These are phyloP conservation scores for Dicycla oo DNA, from an alignment of 2,888 invertebrate genomes.

Conservation along the genomic window DNA sequence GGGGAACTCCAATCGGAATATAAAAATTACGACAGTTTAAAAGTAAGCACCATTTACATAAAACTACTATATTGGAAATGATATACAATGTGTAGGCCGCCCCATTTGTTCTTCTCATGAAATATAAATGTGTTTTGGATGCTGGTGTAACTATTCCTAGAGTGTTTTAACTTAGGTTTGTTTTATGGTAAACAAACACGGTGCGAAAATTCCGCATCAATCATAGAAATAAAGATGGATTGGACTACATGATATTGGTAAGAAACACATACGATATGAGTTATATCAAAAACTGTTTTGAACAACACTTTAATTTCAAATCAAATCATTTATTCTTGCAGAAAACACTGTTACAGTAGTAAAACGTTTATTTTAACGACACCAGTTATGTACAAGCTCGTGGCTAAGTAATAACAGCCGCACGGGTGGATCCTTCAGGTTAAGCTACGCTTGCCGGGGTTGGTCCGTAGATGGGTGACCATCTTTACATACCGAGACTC, in stretches of 20 bases:
- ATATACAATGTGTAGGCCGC: constrained; percentile 78
- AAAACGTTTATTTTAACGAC: no score
- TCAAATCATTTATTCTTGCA: no score
- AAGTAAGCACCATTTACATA: constrained; percentile 89
- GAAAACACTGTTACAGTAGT: no score
- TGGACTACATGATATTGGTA: not conserved
- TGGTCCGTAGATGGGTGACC: no score
- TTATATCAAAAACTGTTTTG: not conserved
- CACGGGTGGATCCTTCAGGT: no score
- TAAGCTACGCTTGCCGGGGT: no score
- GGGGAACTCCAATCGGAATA: constrained; percentile 88
- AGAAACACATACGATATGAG: not conserved
- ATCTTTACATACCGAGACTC: no score
- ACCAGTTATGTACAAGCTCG: no score
- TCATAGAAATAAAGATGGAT: not conserved
- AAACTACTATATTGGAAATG: constrained; percentile 88
- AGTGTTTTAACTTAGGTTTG: not conserved
- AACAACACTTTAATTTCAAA: not conserved
- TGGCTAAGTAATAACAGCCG: no score
- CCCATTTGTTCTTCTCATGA: constrained; percentile 82
- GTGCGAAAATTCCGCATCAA: not conserved
- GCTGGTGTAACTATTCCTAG: constrained; percentile 14
- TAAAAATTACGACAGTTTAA: constrained; percentile 90
- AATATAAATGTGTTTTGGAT: constrained; percentile 70
- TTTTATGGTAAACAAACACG: not conserved